A percentile compares a stretch with the other conserved stretches of the same genome.
These are phyloP conservation scores for Hyperoodon ampullatus DNA, from an alignment of 2,113 vertebrate species.

Conservation along the genomic window DNA sequence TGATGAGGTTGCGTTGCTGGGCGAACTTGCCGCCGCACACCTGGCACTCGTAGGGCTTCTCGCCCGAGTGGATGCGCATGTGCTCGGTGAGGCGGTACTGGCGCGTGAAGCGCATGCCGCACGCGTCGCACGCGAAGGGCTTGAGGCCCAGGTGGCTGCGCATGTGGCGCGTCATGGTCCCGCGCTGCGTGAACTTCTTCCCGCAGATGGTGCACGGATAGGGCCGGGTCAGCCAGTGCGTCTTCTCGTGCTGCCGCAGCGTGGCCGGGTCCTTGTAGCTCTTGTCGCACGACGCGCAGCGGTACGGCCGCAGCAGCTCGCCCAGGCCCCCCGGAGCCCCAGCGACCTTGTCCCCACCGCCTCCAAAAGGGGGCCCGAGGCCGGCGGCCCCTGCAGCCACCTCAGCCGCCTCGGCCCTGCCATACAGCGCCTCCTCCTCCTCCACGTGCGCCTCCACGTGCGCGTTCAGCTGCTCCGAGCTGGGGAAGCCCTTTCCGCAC, in stretches of 20 bases:
- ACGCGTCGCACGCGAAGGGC: conserved; percentile 98
- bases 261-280: conserved; percentile 99
- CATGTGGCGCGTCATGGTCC: conserved; percentile 99
- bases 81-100: conserved; percentile 99
- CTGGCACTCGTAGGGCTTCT: conserved; percentile 99
- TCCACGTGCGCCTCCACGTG: conserved; percentile 98
- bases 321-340: conserved; percentile 86
- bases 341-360: conserved; percentile 88
- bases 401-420: conserved; percentile 84
- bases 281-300: conserved; percentile 96
- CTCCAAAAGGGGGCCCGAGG: conserved; percentile 80
- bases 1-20: conserved; percentile 99
- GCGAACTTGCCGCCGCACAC: conserved; percentile 99
- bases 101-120: conserved; percentile 99
- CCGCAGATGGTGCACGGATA: conserved; percentile 99
- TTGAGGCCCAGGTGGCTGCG: conserved; percentile 98
- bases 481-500: conserved; percentile 98
- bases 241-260: conserved; percentile 98
- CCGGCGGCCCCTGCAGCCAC: conserved; percentile 81
- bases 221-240: conserved; percentile 98
- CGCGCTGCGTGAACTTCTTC: conserved; percentile 99
- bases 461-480: conserved; percentile 98
- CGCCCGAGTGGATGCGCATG: conserved; percentile 99
- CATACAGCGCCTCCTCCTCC: conserved; percentile 93
- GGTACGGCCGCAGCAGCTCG: conserved; percentile 95